A percentile compares a stretch with the other conserved stretches of the same genome.
phyloP scores from a whole-genome alignment of 2,888 invertebrate species.

The Herminia tarsipennalis region DNA sequence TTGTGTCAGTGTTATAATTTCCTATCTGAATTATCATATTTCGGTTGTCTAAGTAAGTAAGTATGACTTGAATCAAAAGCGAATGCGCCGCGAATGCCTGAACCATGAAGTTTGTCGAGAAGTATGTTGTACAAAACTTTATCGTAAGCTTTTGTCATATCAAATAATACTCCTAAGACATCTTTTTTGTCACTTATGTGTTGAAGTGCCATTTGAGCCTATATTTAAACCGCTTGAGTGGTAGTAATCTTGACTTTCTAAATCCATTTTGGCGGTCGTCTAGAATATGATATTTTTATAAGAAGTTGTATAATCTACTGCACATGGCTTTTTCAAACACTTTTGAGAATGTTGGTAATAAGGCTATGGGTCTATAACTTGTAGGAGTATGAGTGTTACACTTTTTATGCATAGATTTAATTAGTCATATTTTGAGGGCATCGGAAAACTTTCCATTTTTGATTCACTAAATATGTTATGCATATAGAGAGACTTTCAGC shows the following conservation, averaged over 20 bases:
- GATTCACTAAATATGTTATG: too few species aligned
- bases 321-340: background rate
- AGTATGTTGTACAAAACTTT: background rate
- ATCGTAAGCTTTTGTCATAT: background rate
- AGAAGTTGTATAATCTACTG: background rate
- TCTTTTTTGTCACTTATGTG: background rate
- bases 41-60: background rate
- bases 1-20: background rate
- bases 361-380: too few species aligned
- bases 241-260: background rate
- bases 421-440: too few species aligned
- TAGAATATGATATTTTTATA: background rate
- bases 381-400: too few species aligned
- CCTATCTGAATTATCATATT: background rate
- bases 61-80: background rate
- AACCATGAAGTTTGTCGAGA: background rate
- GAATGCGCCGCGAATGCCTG: background rate
- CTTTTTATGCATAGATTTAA: too few species aligned
- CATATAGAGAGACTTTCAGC: too few species aligned
- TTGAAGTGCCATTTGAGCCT: background rate
- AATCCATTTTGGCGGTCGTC: conserved; percentile 1
- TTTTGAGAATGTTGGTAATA: background rate
- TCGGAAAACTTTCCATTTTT: too few species aligned
- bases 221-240: background rate
- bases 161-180: background rate